Evolutionary conservation across 2,888 invertebrate genomes (phyloP).

Genomic region (Pegoplata infirma): DNA sequence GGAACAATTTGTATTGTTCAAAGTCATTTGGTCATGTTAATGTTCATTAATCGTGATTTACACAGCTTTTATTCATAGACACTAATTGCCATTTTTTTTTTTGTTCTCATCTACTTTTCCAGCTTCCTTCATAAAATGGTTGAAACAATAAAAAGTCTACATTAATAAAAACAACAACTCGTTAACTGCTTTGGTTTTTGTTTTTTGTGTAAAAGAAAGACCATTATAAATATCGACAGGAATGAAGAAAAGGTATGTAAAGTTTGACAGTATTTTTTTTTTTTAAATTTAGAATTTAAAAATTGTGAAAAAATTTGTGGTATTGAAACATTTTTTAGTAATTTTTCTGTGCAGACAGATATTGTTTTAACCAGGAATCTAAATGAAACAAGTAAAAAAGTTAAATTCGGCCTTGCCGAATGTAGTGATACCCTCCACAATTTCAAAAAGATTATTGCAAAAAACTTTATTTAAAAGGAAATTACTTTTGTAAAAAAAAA

Average conservation of each 20-base stretch:
- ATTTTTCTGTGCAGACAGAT: too few species aligned
- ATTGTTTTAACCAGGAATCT: too few species aligned
- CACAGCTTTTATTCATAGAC: slow-evolving; percentile 54
- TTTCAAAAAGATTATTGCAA: too few species aligned
- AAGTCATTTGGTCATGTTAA: slow-evolving; percentile 65
- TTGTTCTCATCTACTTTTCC: slow-evolving; percentile 30
- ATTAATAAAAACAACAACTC: slow-evolving; percentile 30
- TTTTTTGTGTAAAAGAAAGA: neutral
- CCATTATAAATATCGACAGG: slow-evolving; percentile 37
- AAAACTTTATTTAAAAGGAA: too few species aligned
- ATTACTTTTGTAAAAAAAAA: too few species aligned
- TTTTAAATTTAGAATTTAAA: too few species aligned
- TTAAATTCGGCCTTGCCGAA: too few species aligned
- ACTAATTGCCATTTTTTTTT: slow-evolving; percentile 57
- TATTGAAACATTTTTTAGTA: too few species aligned
- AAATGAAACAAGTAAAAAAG: too few species aligned
- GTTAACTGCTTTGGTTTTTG: slow-evolving; percentile 22
- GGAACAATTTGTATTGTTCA: slow-evolving; percentile 61
- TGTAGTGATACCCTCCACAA: too few species aligned
- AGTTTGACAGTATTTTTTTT: too few species aligned
- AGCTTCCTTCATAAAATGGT: slow-evolving; percentile 38
- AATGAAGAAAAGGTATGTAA: neutral
- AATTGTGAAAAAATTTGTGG: too few species aligned
- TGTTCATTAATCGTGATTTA: slow-evolving; percentile 66
- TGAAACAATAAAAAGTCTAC: slow-evolving; percentile 30